Evolutionary conservation across 2,797 vertebrate species (phyloP).

Genomic region (Enoplosus armatus): DNA sequence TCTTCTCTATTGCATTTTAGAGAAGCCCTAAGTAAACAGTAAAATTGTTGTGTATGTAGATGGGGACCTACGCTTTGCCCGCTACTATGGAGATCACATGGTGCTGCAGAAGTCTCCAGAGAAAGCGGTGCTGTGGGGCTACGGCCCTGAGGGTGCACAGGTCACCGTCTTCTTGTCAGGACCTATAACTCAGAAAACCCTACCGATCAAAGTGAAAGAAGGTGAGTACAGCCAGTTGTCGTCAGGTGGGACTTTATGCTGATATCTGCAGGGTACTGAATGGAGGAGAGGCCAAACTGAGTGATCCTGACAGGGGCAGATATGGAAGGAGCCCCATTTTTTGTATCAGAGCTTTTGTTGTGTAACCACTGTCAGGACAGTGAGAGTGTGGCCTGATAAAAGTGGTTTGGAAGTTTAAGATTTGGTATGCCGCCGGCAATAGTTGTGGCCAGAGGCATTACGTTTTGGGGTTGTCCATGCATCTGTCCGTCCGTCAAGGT

Average conservation of each 20-base stretch:
- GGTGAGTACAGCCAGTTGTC: slow-evolving; percentile 63
- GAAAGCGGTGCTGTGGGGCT: slow-evolving; percentile 91
- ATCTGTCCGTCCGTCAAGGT: too few relatives aligned
- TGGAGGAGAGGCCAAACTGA: neutral
- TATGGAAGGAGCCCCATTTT: neutral
- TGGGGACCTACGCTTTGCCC: slow-evolving; percentile 85
- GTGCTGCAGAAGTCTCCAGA: slow-evolving; percentile 91
- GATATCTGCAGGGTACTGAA: neutral
- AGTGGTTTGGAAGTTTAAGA: neutral
- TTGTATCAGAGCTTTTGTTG: neutral
- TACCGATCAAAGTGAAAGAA: slow-evolving; percentile 48
- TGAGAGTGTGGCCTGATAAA: neutral
- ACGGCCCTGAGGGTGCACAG: slow-evolving; percentile 67
- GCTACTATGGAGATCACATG: slow-evolving; percentile 91
- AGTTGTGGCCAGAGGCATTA: too few relatives aligned
- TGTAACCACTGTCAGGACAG: too few relatives aligned
- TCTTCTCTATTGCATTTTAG: too few relatives aligned
- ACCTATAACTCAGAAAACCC: slow-evolving; percentile 50
- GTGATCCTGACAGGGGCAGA: neutral
- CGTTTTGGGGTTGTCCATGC: too few relatives aligned
- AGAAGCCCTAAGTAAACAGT: too few relatives aligned
- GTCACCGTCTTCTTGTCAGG: slow-evolving; percentile 80
- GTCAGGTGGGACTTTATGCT: neutral
- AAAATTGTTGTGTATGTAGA: slow-evolving; percentile 23
- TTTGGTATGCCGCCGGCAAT: too few relatives aligned